A percentile compares a stretch with the other conserved stretches of the same genome.
Conservation (phyloP, 2,888 invertebrate genomes). For the Drosophila niveifrons region DNA sequence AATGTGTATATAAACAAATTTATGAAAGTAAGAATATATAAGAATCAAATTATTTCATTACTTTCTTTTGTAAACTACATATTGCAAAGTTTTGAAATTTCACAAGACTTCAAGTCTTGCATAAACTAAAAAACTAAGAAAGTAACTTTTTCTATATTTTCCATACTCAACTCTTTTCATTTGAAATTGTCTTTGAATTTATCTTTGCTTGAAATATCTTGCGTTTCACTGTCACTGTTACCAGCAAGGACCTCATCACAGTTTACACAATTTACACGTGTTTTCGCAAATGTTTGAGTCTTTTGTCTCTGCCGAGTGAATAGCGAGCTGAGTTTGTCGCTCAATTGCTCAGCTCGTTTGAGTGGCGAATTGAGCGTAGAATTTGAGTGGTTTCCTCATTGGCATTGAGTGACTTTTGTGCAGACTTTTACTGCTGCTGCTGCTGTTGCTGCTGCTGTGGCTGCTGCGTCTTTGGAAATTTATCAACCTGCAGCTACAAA, state of each 20-base stretch:
- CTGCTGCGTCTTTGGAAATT: conserved; percentile 20
- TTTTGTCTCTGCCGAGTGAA: neutral
- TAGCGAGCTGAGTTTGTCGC: neutral
- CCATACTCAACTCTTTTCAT: too few species aligned
- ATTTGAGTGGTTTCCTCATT: conserved; percentile 12
- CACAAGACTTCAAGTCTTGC: too few species aligned
- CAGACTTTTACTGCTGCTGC: conserved; percentile 58
- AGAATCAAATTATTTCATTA: too few species aligned
- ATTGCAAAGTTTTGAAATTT: too few species aligned
- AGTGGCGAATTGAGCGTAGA: conserved; percentile 3
- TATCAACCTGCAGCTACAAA: conserved; percentile 31
- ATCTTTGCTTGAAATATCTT: too few species aligned
- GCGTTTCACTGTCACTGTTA: conserved; percentile 9
- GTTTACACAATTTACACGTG: conserved; percentile 12
- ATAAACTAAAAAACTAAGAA: too few species aligned
- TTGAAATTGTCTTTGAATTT: too few species aligned
- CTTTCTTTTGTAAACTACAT: too few species aligned
- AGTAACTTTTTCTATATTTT: too few species aligned
- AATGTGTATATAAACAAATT: too few species aligned
- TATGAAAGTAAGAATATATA: too few species aligned
- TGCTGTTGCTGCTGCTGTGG: conserved; percentile 5
- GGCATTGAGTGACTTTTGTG: conserved; percentile 66
- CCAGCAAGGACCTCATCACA: neutral
- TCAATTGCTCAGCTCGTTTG: conserved; percentile 3
- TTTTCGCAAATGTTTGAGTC: conserved; percentile 1